Percentiles rank a stretch among this genome's conserved stretches.
phyloP scores from a whole-genome alignment of 2,797 vertebrate species.

The Danionella dracula region DNA sequence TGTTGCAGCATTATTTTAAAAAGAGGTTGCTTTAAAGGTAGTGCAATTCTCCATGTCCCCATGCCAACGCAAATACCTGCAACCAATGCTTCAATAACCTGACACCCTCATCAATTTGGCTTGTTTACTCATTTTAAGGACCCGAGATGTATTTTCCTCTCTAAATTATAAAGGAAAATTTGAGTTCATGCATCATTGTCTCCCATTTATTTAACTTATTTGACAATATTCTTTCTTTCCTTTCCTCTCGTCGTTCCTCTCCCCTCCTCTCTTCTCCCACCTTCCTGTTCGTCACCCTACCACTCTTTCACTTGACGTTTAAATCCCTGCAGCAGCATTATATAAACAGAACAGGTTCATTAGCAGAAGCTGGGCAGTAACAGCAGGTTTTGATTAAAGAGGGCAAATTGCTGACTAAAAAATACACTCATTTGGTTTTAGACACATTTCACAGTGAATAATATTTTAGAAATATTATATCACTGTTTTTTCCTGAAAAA shows the following conservation, averaged over 20 bases:
- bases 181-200: not conserved
- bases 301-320: not conserved
- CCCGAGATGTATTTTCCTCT: not conserved
- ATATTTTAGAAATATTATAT: not conserved
- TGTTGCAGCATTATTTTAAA: not conserved
- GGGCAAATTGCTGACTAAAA: constrained; percentile 10
- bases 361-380: constrained; percentile 36
- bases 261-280: not conserved
- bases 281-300: not conserved
- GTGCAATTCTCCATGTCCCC: constrained; percentile 35
- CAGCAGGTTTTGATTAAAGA: constrained; percentile 28
- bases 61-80: constrained; percentile 44
- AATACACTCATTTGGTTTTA: not conserved
- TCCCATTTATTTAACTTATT: not conserved
- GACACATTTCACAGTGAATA: not conserved
- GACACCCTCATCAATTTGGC: not conserved
- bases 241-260: not conserved
- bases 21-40: constrained; percentile 27
- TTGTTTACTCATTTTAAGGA: not conserved
- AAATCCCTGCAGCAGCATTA: constrained; percentile 6
- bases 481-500: too few species aligned
- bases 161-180: not conserved
- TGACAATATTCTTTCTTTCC: not conserved
- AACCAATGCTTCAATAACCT: not conserved
- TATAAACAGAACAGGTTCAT: constrained; percentile 34